Base-by-base conservation (phyloP, 2,797 vertebrate genomes). In the Acestrorhynchus altus region DNA sequence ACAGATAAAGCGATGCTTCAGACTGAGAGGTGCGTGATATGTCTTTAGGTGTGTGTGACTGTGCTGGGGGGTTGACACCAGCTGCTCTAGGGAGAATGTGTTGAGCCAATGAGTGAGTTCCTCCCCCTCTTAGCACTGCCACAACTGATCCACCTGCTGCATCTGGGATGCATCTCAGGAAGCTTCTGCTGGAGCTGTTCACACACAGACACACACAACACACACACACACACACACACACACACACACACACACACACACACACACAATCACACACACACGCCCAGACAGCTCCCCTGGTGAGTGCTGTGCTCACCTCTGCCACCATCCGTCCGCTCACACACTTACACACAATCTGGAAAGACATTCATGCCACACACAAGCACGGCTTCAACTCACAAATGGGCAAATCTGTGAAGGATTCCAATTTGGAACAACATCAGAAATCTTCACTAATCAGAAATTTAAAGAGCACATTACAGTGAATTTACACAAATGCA, bases 141-240 rank as follows among this genome's bases (percentile, higher is more conserved):
- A 75, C 65, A 78, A 79, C 73, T 63, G 72, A 84, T 87, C 87
- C 83, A 87, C 79, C 86, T 86, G 84, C 72, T 80, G 74, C 83
- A 84, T 86, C 82, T 88, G 80, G 81, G 76, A 83, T 81, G 67
- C 85, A 80, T 82, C 88, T 87, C 84, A 88, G 84, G 80, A 72
- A 40, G 74, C 8, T 4, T 88, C 86, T 54, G 39, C 71, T 61
- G 81, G 84, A 73, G 80, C 76, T 80, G 77, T 75, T 80, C 84
- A n/a, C 71, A 78, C 86, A 86, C 82, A 86, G 18, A 49, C 51
- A 56, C 39, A 67, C 57, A 42, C 65, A n/a, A 49, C 26, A 64
- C 20, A 44, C 56, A 24, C 15, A 15, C 52, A 31, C 40, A 73
- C 16, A 22, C 22, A 49, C n/a, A n/a, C 71, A 78, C 86, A 86